These are phyloP conservation scores for Boloria selene DNA, from an alignment of 2,888 invertebrate species.

Conservation along the genomic window DNA sequence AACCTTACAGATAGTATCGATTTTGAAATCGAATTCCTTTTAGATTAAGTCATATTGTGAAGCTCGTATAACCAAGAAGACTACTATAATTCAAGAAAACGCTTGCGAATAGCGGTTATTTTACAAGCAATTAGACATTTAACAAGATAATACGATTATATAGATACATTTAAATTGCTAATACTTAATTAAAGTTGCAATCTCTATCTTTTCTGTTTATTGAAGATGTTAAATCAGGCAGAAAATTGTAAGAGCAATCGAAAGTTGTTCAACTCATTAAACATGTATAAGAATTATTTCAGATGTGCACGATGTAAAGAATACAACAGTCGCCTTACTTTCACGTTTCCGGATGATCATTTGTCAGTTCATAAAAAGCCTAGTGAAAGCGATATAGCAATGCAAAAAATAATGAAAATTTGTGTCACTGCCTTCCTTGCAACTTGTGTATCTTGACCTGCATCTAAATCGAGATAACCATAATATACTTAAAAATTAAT, in stretches of 20 bases:
- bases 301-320: conserved; percentile 49
- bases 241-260: conserved; percentile 52
- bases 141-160: conserved; percentile 24
- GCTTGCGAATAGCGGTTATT: conserved; percentile 31
- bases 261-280: conserved; percentile 60
- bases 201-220: conserved; percentile 51
- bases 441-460: conserved; percentile 65
- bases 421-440: conserved; percentile 77
- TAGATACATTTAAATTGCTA: conserved; percentile 8
- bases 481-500: conserved; percentile 29
- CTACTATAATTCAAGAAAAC: conserved; percentile 30
- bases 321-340: conserved; percentile 71
- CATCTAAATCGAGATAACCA: conserved; percentile 47
- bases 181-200: conserved; percentile 14
- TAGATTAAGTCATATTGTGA: too few relatives aligned
- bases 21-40: too few relatives aligned
- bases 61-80: too few relatives aligned
- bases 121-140: conserved; percentile 32
- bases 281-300: conserved; percentile 60
- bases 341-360: conserved; percentile 74
- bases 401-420: conserved; percentile 79
- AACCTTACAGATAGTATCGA: too few relatives aligned
- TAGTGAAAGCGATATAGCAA: conserved; percentile 78
- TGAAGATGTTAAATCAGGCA: conserved; percentile 52
- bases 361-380: conserved; percentile 69